Evolutionary conservation across 2,888 invertebrate genomes (phyloP).

Genomic region (Ypsolopha scabrella): DNA sequence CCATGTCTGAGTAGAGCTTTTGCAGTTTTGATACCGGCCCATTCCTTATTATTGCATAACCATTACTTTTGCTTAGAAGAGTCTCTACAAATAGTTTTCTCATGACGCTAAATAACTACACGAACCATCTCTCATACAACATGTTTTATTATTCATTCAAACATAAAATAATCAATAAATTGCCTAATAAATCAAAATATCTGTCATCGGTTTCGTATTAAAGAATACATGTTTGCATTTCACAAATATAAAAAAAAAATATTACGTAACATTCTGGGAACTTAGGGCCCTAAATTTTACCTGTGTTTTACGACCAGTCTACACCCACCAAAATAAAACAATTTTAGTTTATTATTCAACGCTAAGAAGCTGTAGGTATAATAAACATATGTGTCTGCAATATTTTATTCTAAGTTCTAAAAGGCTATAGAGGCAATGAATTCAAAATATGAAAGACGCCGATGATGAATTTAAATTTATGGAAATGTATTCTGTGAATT

Average conservation of each 20-base stretch:
- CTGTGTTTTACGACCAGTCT: not conserved
- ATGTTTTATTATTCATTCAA: no score
- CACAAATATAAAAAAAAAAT: not conserved
- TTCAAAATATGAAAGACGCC: no score
- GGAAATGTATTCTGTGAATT: no score
- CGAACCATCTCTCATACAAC: no score
- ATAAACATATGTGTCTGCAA: not conserved
- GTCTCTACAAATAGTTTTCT: no score
- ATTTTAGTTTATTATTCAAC: not conserved
- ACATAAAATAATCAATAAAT: not conserved
- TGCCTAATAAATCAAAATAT: not conserved
- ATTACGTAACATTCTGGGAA: not conserved
- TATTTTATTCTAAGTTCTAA: not conserved
- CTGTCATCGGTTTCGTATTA: not conserved
- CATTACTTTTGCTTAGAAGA: no score
- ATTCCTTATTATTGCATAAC: no score
- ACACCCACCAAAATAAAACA: conserved; percentile 1
- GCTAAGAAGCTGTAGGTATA: not conserved
- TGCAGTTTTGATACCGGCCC: no score
- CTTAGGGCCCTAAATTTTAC: conserved; percentile 1
- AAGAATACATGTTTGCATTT: not conserved
- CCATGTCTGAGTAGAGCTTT: no score
- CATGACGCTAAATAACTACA: no score
- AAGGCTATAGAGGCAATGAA: no score
- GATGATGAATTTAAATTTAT: no score